phyloP scores from a whole-genome alignment of 2,113 vertebrate species.

The Heterotilapia buettikoferi region DNA sequence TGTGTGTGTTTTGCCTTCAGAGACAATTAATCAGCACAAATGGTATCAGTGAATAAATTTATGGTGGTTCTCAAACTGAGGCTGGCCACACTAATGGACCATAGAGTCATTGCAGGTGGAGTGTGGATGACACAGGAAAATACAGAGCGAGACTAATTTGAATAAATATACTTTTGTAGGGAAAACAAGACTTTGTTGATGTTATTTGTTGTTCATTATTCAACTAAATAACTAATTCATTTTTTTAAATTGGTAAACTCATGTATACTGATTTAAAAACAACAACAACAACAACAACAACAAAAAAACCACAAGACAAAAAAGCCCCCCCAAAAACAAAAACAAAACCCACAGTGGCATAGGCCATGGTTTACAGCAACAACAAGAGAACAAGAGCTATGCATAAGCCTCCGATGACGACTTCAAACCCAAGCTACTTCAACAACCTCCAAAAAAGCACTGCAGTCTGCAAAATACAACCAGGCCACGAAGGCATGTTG shows the following conservation, averaged over 20 bases:
- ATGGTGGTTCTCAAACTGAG: background rate
- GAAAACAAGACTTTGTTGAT: background rate
- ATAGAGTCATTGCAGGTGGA: background rate
- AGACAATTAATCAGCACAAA: conserved; percentile 19
- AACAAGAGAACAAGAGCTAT: background rate
- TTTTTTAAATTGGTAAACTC: background rate
- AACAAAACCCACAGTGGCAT: background rate
- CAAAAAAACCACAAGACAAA: background rate
- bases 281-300: rapidly evolving
- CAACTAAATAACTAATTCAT: rapidly evolving
- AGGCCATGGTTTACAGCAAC: background rate
- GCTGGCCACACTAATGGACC: background rate
- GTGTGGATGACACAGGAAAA: background rate
- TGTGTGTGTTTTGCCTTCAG: background rate
- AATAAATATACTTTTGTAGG: background rate
- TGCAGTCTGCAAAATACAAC: background rate
- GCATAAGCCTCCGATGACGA: background rate
- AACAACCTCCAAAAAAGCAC: background rate
- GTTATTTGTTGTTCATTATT: background rate
- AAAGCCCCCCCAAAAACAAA: background rate
- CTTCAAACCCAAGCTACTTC: background rate
- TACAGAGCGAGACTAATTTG: background rate
- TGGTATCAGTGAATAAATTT: background rate
- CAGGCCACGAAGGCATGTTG: rapidly evolving
- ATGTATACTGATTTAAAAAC: background rate